These are phyloP conservation scores for Drosophila subquinaria DNA, from an alignment of 2,888 invertebrate genomes.

Conservation along the genomic window DNA sequence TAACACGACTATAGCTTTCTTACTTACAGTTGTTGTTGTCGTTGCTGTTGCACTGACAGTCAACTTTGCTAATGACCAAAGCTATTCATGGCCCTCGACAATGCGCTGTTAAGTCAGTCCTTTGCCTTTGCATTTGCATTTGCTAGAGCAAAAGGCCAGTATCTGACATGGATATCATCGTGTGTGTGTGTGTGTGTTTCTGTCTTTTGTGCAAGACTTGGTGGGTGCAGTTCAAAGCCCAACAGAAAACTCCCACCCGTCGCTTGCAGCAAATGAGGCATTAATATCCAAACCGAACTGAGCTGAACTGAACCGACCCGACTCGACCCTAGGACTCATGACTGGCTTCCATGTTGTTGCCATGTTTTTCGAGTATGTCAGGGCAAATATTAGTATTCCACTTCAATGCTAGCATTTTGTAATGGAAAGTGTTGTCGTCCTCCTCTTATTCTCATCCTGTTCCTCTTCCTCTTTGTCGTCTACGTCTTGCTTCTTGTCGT, in stretches of 20 bases:
- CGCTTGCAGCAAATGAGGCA: constrained; percentile 79
- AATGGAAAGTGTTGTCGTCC: constrained; percentile 73
- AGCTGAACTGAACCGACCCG: constrained; percentile 35
- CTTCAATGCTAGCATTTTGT: constrained; percentile 79
- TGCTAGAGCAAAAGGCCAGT: constrained; percentile 38
- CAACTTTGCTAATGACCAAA: constrained; percentile 74
- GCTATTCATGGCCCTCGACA: constrained; percentile 65
- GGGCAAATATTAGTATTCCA: constrained; percentile 79
- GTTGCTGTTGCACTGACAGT: constrained; percentile 56
- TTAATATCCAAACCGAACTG: constrained; percentile 66
- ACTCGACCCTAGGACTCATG: constrained; percentile 43
- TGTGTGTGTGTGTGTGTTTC: constrained; percentile 16
- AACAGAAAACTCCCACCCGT: constrained; percentile 30
- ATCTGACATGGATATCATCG: constrained; percentile 27
- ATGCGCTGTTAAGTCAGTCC: constrained; percentile 55
- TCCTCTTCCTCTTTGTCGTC: constrained; percentile 9
- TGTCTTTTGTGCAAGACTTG: constrained; percentile 64
- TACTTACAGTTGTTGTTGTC: constrained; percentile 18
- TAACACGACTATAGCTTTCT: background rate
- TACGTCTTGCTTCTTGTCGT: constrained; percentile 31
- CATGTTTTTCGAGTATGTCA: constrained; percentile 69
- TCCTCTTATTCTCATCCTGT: background rate
- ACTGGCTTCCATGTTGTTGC: constrained; percentile 60
- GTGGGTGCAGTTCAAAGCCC: constrained; percentile 49
- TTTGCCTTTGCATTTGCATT: constrained; percentile 42